phyloP scores from a whole-genome alignment of 2,888 invertebrate genomes.

The Plebejus anna region DNA sequence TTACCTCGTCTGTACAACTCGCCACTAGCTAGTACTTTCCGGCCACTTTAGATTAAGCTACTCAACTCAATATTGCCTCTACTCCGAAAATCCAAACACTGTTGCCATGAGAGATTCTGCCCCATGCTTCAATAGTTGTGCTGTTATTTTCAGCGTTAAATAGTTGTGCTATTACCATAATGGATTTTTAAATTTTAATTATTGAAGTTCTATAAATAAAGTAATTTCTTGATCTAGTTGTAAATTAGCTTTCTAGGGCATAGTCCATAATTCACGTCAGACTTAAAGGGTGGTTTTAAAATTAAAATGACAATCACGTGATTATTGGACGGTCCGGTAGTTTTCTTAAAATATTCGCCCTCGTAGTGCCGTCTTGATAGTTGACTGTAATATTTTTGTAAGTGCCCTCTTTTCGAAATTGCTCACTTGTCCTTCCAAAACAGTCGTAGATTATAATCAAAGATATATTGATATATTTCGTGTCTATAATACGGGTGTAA shows the following conservation, averaged over 20 bases:
- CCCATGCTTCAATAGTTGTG: no score
- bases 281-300: no score
- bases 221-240: background rate
- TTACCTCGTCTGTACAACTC: slow-evolving; percentile 47
- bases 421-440: slow-evolving; percentile 12
- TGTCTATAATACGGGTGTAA: background rate
- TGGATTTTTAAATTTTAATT: background rate
- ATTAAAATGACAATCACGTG: no score
- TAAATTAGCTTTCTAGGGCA: slow-evolving; percentile 13
- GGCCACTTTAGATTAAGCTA: slow-evolving; percentile 45
- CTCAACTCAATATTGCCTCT: slow-evolving; percentile 47
- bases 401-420: background rate
- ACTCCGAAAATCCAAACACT: slow-evolving; percentile 5
- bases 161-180: background rate
- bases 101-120: background rate
- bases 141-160: background rate
- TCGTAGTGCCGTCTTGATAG: slow-evolving; percentile 14
- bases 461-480: background rate
- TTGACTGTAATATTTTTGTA: slow-evolving; percentile 25
- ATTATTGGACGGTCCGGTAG: background rate
- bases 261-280: no score
- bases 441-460: slow-evolving; percentile 5
- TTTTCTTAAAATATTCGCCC: slow-evolving; percentile 16
- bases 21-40: slow-evolving; percentile 51
- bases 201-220: background rate